Evolutionary conservation across 2,797 vertebrate genomes (phyloP).

Genomic region (Pseudochirops cupreus): DNA sequence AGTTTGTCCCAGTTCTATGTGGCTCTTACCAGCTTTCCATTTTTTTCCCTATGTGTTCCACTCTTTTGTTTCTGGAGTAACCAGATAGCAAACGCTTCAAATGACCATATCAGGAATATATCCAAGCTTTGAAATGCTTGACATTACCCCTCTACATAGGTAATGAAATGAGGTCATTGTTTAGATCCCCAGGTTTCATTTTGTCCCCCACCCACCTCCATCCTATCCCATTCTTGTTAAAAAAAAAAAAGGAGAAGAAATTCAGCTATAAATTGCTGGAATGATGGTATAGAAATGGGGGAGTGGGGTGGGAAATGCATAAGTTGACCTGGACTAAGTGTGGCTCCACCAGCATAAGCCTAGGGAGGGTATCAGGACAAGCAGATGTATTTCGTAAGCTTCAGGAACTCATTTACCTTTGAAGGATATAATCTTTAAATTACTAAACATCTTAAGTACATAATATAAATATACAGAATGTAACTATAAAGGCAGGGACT

Average conservation of each 20-base stretch:
- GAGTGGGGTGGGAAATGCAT: neutral
- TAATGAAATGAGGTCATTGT: neutral
- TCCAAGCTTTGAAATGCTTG: neutral
- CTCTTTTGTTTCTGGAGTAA: neutral
- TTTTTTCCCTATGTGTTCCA: neutral
- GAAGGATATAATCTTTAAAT: neutral
- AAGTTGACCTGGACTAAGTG: neutral
- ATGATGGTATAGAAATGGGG: neutral
- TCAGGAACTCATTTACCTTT: neutral
- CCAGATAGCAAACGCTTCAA: neutral
- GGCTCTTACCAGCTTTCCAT: conserved; percentile 8
- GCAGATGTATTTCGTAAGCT: neutral
- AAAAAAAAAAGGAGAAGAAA: neutral
- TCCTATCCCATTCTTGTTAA: neutral
- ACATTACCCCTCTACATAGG: neutral
- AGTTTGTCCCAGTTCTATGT: neutral
- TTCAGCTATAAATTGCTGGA: neutral
- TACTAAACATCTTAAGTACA: neutral
- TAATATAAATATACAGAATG: neutral
- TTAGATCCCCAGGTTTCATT: neutral
- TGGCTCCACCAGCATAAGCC: neutral
- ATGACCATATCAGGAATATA: neutral
- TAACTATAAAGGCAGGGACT: neutral
- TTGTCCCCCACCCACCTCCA: neutral
- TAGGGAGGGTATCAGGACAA: neutral